Conservation (phyloP, 2,113 vertebrate species). For the Calyptommatus sinebrachiatus region DNA sequence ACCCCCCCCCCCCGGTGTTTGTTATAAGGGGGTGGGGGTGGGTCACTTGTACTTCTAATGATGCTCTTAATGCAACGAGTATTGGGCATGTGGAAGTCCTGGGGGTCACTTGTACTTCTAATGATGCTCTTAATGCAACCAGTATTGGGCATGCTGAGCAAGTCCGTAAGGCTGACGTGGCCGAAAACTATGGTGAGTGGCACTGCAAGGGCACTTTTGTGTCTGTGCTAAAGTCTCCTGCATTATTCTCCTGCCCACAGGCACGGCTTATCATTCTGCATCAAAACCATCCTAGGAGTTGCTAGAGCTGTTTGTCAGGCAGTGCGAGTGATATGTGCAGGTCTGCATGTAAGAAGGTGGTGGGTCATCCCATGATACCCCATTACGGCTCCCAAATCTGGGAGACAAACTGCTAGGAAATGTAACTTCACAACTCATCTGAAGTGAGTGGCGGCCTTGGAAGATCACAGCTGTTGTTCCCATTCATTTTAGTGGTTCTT, state of each 20-base stretch:
- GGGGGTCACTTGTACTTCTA: background rate
- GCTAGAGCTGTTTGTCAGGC: background rate
- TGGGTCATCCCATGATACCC: background rate
- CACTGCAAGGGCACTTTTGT: background rate
- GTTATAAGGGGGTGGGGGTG: too few species aligned
- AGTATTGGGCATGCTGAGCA: background rate
- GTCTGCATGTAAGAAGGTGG: background rate
- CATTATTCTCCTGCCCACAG: background rate
- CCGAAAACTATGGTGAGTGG: background rate
- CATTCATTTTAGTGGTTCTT: background rate
- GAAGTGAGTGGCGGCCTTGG: background rate
- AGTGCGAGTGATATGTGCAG: background rate
- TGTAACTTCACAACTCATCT: background rate
- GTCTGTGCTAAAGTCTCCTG: background rate
- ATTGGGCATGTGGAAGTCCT: too few species aligned
- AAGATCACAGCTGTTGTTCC: background rate
- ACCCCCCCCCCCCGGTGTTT: too few species aligned
- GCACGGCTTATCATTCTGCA: too few species aligned
- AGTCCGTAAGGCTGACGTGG: background rate
- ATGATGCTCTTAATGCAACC: background rate
- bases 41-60: background rate
- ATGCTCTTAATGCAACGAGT: background rate
- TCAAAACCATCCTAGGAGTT: background rate
- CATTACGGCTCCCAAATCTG: too few species aligned
- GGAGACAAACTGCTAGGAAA: background rate